A percentile compares a stretch with the other conserved stretches of the same genome.
Conservation (phyloP, 64 coral and sea anemone species). For the Stylophora pistillata region DNA sequence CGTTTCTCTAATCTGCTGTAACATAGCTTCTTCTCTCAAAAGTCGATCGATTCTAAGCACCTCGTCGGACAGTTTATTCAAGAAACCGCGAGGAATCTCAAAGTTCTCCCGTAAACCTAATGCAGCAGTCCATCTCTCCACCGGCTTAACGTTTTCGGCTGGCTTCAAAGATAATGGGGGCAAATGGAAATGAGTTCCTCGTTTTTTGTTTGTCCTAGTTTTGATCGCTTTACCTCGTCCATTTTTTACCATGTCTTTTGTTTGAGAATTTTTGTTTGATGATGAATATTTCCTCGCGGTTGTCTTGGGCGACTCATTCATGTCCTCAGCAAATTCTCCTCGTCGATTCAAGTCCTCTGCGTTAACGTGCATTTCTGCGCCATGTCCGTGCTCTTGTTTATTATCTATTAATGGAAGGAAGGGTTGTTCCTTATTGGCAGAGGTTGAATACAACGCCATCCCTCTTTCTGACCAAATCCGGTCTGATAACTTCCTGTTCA, state of each 20-base stretch:
- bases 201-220: not conserved
- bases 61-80: slow-evolving; percentile 26
- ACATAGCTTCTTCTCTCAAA: slow-evolving; percentile 18
- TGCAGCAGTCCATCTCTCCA: not conserved
- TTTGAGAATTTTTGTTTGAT: not conserved
- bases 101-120: slow-evolving; percentile 14
- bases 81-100: slow-evolving; percentile 8
- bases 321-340: not conserved
- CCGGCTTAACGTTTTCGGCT: not conserved
- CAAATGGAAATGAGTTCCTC: not conserved
- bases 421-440: not conserved
- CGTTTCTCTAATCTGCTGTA: not conserved
- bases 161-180: slow-evolving; percentile 5
- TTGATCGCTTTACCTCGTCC: too few relatives aligned
- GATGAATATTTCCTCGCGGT: not conserved
- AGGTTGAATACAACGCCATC: slow-evolving; percentile 10
- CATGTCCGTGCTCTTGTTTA: not conserved
- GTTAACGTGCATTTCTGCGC: not conserved
- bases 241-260: not conserved
- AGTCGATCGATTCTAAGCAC: slow-evolving; percentile 12
- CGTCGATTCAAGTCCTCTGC: not conserved
- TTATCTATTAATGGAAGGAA: slow-evolving; percentile 15
- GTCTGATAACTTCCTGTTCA: not conserved
- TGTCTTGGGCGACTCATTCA: not conserved
- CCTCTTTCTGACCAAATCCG: not conserved